These are phyloP conservation scores for Halichoeres trimaculatus DNA, from an alignment of 2,113 vertebrate genomes.

Conservation along the genomic window DNA sequence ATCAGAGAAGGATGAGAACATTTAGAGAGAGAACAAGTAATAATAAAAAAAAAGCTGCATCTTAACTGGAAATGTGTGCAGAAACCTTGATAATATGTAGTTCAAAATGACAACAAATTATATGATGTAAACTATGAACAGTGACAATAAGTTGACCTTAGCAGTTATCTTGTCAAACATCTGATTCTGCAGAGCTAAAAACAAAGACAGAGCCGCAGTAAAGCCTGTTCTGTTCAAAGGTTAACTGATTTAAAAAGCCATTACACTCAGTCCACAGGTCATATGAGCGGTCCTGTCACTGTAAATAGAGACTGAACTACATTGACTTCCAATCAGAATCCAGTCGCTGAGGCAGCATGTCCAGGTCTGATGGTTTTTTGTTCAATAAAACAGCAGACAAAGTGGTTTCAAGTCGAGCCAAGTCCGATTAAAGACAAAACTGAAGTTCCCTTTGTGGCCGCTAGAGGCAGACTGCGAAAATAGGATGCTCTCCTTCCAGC, in stretches of 20 bases:
- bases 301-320: background rate
- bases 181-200: background rate
- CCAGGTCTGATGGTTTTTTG: slow-evolving; percentile 29
- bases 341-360: slow-evolving; percentile 7
- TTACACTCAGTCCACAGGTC: background rate
- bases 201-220: background rate
- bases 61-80: too few relatives aligned
- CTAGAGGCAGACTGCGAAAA: too few relatives aligned
- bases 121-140: background rate
- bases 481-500: too few relatives aligned
- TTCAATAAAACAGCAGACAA: slow-evolving; percentile 20
- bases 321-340: slow-evolving; percentile 46
- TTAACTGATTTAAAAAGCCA: slow-evolving; percentile 29
- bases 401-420: background rate
- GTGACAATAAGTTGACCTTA: background rate
- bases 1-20: background rate
- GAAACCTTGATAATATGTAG: too few relatives aligned
- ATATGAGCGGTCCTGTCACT: background rate
- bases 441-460: too few relatives aligned
- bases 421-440: background rate
- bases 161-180: background rate
- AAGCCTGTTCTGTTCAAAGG: background rate
- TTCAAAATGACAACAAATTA: background rate
- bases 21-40: too few relatives aligned
- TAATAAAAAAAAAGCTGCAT: background rate